phyloP scores from a whole-genome alignment of 1,140 invertebrate genomes.

The Fopius arisanus region DNA sequence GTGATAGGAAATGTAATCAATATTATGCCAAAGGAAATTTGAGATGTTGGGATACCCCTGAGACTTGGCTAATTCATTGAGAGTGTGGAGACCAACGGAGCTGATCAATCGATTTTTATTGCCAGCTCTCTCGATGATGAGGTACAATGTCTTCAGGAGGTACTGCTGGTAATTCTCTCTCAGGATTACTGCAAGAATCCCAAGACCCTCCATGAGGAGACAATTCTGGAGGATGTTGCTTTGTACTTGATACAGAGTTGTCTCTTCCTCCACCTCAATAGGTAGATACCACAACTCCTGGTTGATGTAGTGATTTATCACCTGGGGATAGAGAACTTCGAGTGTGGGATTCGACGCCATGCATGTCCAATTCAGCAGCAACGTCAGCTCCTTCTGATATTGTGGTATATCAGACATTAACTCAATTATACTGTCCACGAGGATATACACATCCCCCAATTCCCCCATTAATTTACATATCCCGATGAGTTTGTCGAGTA shows the following conservation, averaged over 20 bases:
- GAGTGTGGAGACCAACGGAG: slow-evolving; percentile 65
- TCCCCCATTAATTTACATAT: slow-evolving; percentile 65
- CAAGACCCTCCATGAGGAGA: slow-evolving; percentile 71
- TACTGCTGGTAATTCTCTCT: slow-evolving; percentile 64
- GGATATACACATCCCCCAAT: slow-evolving; percentile 63
- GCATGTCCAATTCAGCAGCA: slow-evolving; percentile 65
- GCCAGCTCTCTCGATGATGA: slow-evolving; percentile 73
- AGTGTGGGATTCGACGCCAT: not conserved
- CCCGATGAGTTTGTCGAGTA: slow-evolving; percentile 59
- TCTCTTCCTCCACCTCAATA: slow-evolving; percentile 54
- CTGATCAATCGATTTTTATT: slow-evolving; percentile 67
- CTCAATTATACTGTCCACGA: slow-evolving; percentile 69
- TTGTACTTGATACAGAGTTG: slow-evolving; percentile 63
- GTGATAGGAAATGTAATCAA: slow-evolving; percentile 74
- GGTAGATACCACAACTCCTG: slow-evolving; percentile 69
- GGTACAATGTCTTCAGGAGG: slow-evolving; percentile 71
- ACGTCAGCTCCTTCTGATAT: slow-evolving; percentile 65
- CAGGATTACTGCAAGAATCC: slow-evolving; percentile 65
- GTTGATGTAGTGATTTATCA: slow-evolving; percentile 67
- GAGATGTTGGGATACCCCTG: slow-evolving; percentile 62
- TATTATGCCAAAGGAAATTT: slow-evolving; percentile 68
- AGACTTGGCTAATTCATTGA: slow-evolving; percentile 65
- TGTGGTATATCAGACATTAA: slow-evolving; percentile 59
- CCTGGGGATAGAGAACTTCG: slow-evolving; percentile 52
- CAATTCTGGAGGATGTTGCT: slow-evolving; percentile 70